These are phyloP conservation scores for Microplitis deprimator DNA, from an alignment of 2,888 invertebrate genomes.

Conservation along the genomic window DNA sequence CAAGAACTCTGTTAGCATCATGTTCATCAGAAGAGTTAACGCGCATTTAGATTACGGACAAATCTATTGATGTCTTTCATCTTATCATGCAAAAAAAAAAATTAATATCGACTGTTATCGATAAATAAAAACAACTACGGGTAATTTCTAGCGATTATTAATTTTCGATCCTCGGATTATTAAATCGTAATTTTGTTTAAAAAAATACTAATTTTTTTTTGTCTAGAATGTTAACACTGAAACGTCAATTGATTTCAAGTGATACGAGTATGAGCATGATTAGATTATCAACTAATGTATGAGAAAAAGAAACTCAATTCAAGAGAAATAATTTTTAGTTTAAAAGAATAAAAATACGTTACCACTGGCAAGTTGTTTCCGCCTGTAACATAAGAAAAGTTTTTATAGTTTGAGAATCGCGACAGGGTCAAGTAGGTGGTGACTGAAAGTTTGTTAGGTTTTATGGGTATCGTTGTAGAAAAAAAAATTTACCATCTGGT, in stretches of 20 bases:
- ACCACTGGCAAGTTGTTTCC: slow-evolving; percentile 71
- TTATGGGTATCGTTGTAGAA: neutral
- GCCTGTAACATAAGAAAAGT: slow-evolving; percentile 55
- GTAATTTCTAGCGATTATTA: neutral
- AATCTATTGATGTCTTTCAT: slow-evolving; percentile 7
- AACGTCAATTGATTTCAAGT: neutral
- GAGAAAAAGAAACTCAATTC: slow-evolving; percentile 43
- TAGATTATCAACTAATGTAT: slow-evolving; percentile 29
- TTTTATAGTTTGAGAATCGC: slow-evolving; percentile 9
- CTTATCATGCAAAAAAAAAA: slow-evolving; percentile 16
- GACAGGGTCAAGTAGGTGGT: too few species aligned
- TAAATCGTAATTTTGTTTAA: too few species aligned
- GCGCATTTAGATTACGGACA: slow-evolving; percentile 2
- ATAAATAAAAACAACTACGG: neutral
- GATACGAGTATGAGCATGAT: slow-evolving; percentile 31
- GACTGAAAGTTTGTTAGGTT: neutral
- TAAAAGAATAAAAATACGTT: slow-evolving; percentile 61
- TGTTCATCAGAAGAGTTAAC: slow-evolving; percentile 22
- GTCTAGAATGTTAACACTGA: too few species aligned
- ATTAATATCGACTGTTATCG: neutral
- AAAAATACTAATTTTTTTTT: too few species aligned
- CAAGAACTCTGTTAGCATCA: slow-evolving; percentile 60
- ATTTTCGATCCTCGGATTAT: neutral
- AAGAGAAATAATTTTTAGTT: slow-evolving; percentile 33
- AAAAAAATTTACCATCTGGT: slow-evolving; percentile 62